Base-by-base conservation (phyloP, 2,888 invertebrate genomes). In the Ecliptopera silaceata region DNA sequence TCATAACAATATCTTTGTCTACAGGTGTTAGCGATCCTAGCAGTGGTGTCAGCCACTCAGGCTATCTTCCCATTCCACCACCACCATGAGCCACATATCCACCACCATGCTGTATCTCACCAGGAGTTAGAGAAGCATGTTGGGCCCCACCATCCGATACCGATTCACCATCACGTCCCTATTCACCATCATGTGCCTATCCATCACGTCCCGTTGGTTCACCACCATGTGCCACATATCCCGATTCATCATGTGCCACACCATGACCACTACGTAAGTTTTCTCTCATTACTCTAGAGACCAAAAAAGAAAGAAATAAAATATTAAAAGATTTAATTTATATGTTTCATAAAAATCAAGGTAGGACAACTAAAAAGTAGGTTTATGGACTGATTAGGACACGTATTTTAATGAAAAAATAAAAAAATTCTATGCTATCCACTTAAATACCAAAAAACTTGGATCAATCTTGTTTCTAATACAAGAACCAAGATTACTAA, bases 231-330 rank as follows among this genome's bases (percentile, higher is more conserved):
- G 11, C 74, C 59, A 8, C 68, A 61, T 32, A 39, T 64, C 54
- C 61, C 75, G 31, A 39, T 58, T 5, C 56, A 67, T 38, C 77
- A 77, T 36, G 65, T 77, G 26, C 73, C 79, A 10, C 81, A 83
- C 62, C 76, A 84, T 69, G 89, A 90, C 46, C 88, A 88, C 68
- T 87, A 88, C 68, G 90, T 90, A 54, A 88, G 90, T 86, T 66
- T 31, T 38, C n/a, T n/a, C n/a, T n/a, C n/a, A n/a, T n/a, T n/a
- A n/a, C n/a, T n/a, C n/a, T n/a, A n/a, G n/a, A 26, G 26, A 26
- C 26, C 6, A 6, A 6, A 6, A 26, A 26, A 26, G 1, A 6
- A 8, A 26, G 1, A 26, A 26, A 20, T 4, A 26, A 26, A 8
- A 0, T 6, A n/a, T n/a, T n/a, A n/a, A n/a, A n/a, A n/a, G n/a